These are phyloP conservation scores for Hirtodrosophila confusa DNA, from an alignment of 2,888 invertebrate species.

Conservation along the genomic window DNA sequence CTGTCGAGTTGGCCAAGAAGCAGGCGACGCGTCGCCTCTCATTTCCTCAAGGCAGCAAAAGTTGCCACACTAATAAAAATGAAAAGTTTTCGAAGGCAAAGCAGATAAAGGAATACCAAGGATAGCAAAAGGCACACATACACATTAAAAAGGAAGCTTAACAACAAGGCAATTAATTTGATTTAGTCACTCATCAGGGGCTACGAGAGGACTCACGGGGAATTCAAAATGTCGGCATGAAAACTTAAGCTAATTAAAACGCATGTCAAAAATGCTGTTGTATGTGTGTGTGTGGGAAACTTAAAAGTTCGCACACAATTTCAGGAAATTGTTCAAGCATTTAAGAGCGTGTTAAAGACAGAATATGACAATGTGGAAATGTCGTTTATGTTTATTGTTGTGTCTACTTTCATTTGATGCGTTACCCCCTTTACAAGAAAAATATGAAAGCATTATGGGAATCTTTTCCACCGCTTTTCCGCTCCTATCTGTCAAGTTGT, in stretches of 20 bases:
- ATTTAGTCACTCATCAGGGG: slow-evolving; percentile 47
- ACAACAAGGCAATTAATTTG: slow-evolving; percentile 20
- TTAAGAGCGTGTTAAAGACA: slow-evolving; percentile 50
- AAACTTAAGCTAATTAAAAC: slow-evolving; percentile 69
- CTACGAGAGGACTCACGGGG: slow-evolving; percentile 25
- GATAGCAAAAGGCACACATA: slow-evolving; percentile 4
- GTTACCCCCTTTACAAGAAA: no score
- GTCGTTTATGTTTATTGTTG: no score
- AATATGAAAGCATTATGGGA: no score
- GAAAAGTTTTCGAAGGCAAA: slow-evolving; percentile 38
- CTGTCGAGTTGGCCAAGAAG: slow-evolving; percentile 3
- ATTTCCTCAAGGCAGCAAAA: slow-evolving; percentile 21
- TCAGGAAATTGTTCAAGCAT: slow-evolving; percentile 49
- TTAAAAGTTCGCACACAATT: slow-evolving; percentile 52
- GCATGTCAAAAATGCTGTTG: slow-evolving; percentile 38
- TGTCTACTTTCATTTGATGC: no score
- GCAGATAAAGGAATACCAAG: slow-evolving; percentile 19
- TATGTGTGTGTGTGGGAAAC: slow-evolving; percentile 19
- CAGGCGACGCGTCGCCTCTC: slow-evolving; percentile 17
- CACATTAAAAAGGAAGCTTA: slow-evolving; percentile 13
- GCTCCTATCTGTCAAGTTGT: no score
- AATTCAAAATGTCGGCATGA: slow-evolving; percentile 45
- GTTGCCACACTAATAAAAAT: slow-evolving; percentile 28
- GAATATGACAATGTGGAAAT: not conserved
- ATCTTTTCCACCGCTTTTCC: no score